phyloP scores from a whole-genome alignment of 2,113 vertebrate genomes.

The Nycticorax nycticorax region DNA sequence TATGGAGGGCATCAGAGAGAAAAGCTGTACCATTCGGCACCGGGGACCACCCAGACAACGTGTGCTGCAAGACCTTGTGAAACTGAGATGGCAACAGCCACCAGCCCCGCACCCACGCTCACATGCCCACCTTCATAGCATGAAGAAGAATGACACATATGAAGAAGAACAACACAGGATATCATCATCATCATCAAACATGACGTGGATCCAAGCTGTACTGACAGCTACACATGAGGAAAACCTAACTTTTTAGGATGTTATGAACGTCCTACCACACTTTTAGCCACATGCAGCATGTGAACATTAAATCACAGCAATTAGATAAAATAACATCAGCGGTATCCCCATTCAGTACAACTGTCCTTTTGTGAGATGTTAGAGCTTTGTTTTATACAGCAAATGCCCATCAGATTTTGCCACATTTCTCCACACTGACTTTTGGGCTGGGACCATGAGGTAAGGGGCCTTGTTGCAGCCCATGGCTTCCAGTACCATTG shows the following conservation, averaged over 20 bases:
- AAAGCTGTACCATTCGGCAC: not conserved
- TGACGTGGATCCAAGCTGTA: not conserved
- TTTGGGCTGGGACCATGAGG: not conserved
- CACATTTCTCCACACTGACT: not conserved
- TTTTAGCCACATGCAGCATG: not conserved
- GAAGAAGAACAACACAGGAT: not conserved
- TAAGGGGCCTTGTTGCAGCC: not conserved
- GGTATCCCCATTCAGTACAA: not conserved
- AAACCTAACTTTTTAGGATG: not conserved
- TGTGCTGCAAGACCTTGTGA: not conserved
- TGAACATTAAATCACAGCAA: not conserved
- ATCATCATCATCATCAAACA: not conserved
- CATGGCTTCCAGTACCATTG: not conserved
- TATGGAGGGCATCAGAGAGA: not conserved
- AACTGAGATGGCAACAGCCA: not conserved
- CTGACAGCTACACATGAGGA: not conserved
- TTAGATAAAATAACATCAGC: not conserved
- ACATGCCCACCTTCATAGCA: not conserved
- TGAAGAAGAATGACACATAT: not conserved
- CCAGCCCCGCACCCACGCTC: not conserved
- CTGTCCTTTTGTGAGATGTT: not conserved
- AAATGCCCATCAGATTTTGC: not conserved
- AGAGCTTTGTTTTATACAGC: not conserved
- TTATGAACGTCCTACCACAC: not conserved
- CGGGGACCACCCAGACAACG: fast-evolving